A percentile compares a stretch with the other conserved stretches of the same genome.
These are phyloP conservation scores for Dipodomys merriami DNA, from an alignment of 2,113 vertebrate genomes.

Conservation along the genomic window DNA sequence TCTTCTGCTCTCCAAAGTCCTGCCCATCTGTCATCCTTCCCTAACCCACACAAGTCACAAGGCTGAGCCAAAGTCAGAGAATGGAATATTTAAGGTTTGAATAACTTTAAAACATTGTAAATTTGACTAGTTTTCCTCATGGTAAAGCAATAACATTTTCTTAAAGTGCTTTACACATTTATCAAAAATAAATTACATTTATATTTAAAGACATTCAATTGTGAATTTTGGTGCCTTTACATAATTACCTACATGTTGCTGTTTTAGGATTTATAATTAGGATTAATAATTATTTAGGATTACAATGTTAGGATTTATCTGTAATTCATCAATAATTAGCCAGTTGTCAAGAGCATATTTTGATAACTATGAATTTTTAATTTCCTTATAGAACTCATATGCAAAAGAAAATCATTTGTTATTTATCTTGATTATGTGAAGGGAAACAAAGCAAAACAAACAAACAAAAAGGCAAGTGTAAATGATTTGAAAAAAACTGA, in stretches of 20 bases:
- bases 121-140: not conserved
- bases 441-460: not conserved
- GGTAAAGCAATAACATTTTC: not conserved
- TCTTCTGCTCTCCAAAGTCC: not conserved
- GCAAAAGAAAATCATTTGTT: not conserved
- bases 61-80: not conserved
- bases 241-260: no score
- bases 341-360: not conserved
- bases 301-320: conserved; percentile 6
- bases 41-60: not conserved
- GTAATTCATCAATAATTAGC: not conserved
- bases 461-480: not conserved
- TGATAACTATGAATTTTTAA: not conserved
- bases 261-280: no score
- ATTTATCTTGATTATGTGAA: not conserved
- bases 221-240: conserved; percentile 1
- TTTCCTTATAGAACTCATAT: not conserved
- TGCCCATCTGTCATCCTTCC: not conserved
- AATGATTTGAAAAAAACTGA: not conserved
- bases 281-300: not conserved
- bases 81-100: not conserved
- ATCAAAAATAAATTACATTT: not conserved
- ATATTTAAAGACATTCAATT: conserved; percentile 26
- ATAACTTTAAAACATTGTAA: not conserved
- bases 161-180: conserved; percentile 3